Conservation (phyloP, 2,797 vertebrate species). For the Siniperca scherzeri region DNA sequence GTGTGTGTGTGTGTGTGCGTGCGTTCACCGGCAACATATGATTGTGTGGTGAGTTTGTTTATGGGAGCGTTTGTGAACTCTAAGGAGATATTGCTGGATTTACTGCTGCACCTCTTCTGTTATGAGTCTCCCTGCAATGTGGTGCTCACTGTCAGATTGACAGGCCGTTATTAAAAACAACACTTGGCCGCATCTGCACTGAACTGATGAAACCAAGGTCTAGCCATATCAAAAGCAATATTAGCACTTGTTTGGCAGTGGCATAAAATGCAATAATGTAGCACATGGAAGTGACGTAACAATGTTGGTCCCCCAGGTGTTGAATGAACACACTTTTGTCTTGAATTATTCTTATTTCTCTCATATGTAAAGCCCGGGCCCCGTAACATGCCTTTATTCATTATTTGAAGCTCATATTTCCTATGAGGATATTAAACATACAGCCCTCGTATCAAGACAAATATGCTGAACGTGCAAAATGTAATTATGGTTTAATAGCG, state of each 20-base stretch:
- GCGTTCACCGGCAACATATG: slow-evolving; percentile 26
- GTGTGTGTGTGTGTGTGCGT: not conserved
- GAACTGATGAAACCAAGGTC: slow-evolving; percentile 82
- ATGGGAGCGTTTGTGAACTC: slow-evolving; percentile 65
- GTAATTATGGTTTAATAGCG: slow-evolving; percentile 82
- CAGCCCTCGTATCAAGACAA: slow-evolving; percentile 71
- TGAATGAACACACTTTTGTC: slow-evolving; percentile 70
- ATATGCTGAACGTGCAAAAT: slow-evolving; percentile 79
- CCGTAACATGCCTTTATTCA: slow-evolving; percentile 57
- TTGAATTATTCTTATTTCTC: slow-evolving; percentile 75
- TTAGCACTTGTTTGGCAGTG: slow-evolving; percentile 83
- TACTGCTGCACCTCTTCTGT: slow-evolving; percentile 73
- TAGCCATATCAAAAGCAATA: slow-evolving; percentile 84
- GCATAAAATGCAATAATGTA: slow-evolving; percentile 83
- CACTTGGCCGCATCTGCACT: slow-evolving; percentile 84
- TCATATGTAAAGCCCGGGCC: slow-evolving; percentile 58
- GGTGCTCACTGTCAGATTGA: slow-evolving; percentile 81
- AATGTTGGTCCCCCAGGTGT: slow-evolving; percentile 79
- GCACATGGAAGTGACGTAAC: slow-evolving; percentile 77
- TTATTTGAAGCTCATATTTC: slow-evolving; percentile 70
- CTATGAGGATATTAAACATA: slow-evolving; percentile 78
- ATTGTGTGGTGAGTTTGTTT: slow-evolving; percentile 66
- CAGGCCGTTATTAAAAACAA: slow-evolving; percentile 88
- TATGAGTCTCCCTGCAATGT: slow-evolving; percentile 81
- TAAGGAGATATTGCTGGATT: slow-evolving; percentile 82